These are phyloP conservation scores for Serranus cabrilla DNA, from an alignment of 2,797 vertebrate species.

Conservation along the genomic window DNA sequence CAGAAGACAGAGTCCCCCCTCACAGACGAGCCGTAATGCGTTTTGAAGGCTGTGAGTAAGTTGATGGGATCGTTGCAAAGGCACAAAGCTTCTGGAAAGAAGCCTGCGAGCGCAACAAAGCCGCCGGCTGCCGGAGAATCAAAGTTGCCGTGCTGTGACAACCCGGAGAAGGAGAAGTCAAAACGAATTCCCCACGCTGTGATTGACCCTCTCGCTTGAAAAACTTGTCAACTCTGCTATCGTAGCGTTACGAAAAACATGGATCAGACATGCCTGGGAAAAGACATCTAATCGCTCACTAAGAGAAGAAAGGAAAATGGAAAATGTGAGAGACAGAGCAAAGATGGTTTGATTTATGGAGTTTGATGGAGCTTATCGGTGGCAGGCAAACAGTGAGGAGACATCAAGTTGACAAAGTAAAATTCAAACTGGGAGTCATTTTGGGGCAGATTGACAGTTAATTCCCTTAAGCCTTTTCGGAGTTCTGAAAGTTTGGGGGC, in stretches of 20 bases:
- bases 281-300: slow-evolving; percentile 40
- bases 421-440: slow-evolving; percentile 29
- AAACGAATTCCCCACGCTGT: slow-evolving; percentile 37
- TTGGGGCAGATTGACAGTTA: slow-evolving; percentile 36
- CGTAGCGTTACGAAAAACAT: slow-evolving; percentile 5
- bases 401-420: slow-evolving; percentile 45
- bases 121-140: slow-evolving; percentile 25
- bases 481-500: slow-evolving; percentile 33
- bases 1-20: slow-evolving; percentile 23
- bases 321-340: background rate
- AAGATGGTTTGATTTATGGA: slow-evolving; percentile 46
- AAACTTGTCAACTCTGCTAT: slow-evolving; percentile 37
- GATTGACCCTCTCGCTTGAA: slow-evolving; percentile 38
- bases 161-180: slow-evolving; percentile 59
- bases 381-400: slow-evolving; percentile 48
- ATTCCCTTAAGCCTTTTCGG: slow-evolving; percentile 27
- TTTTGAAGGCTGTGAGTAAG: slow-evolving; percentile 64
- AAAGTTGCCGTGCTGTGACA: slow-evolving; percentile 53
- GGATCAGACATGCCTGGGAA: slow-evolving; percentile 36
- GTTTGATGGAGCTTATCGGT: slow-evolving; percentile 58
- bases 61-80: slow-evolving; percentile 56
- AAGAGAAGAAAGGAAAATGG: slow-evolving; percentile 19
- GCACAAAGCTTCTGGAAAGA: slow-evolving; percentile 53
- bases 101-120: slow-evolving; percentile 34
- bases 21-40: slow-evolving; percentile 38